These are phyloP conservation scores for Eupithecia pulchellata DNA, from an alignment of 2,888 invertebrate species.

Conservation along the genomic window DNA sequence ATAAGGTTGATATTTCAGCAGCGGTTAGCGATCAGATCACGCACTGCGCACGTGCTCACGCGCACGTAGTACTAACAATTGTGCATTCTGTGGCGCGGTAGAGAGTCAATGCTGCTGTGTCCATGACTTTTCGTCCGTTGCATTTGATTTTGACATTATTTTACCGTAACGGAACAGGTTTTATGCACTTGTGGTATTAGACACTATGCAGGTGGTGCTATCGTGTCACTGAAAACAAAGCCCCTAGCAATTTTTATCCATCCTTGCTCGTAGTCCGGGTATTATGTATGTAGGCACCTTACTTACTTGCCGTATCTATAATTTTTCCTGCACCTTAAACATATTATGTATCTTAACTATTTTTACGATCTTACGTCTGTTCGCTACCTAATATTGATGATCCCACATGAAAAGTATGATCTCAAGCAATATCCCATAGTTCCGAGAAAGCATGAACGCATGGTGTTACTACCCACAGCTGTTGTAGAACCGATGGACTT, in stretches of 20 bases:
- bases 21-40: constrained; percentile 68
- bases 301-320: background rate
- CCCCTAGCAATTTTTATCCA: background rate
- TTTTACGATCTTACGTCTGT: background rate
- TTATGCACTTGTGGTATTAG: too few species aligned
- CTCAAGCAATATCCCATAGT: background rate
- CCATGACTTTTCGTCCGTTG: constrained; percentile 19
- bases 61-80: constrained; percentile 46
- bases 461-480: constrained; percentile 61
- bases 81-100: constrained; percentile 44
- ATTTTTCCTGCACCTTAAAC: background rate
- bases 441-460: background rate
- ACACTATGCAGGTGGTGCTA: background rate
- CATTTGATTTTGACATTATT: constrained; percentile 6
- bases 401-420: background rate
- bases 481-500: constrained; percentile 74
- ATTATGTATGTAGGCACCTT: too few species aligned
- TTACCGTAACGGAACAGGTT: background rate
- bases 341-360: background rate
- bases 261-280: background rate
- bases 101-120: constrained; percentile 49
- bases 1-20: constrained; percentile 46
- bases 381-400: background rate
- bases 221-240: background rate
- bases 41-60: constrained; percentile 66